Evolutionary conservation across 2,888 invertebrate genomes (phyloP).

Genomic region (Thysanoteuthis rhombus): DNA sequence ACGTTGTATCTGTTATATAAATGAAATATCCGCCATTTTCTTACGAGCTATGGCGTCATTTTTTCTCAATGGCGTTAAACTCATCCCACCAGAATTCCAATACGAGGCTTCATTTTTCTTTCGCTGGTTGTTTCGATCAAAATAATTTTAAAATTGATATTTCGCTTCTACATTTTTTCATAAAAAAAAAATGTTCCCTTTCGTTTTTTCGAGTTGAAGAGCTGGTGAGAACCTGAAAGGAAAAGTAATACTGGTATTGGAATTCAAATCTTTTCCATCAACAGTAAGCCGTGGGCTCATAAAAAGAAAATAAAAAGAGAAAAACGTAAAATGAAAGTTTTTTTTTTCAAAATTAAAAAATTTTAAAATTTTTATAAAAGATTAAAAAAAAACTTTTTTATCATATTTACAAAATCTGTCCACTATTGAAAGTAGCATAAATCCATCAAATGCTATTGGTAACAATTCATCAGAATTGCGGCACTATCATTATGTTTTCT

Average conservation of each 20-base stretch:
- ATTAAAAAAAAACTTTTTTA: not conserved
- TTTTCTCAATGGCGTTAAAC: not conserved
- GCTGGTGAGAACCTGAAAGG: not conserved
- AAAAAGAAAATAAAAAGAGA: conserved; percentile 12
- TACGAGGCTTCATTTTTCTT: not conserved
- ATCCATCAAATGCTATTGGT: not conserved
- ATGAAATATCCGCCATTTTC: not conserved
- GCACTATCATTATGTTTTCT: not conserved
- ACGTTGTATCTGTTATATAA: not conserved
- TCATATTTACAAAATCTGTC: not conserved
- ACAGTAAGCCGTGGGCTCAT: not conserved
- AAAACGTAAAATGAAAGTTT: not conserved
- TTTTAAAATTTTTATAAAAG: not conserved
- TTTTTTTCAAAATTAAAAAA: not conserved
- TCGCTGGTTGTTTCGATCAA: not conserved
- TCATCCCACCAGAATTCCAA: not conserved
- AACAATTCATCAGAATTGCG: not conserved
- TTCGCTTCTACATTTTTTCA: not conserved
- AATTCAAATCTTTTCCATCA: not conserved
- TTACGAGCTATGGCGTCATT: not conserved
- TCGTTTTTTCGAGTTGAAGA: not conserved
- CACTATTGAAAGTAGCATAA: not conserved
- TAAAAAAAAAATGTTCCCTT: not conserved
- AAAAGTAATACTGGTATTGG: not conserved
- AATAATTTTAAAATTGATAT: not conserved